Evolutionary conservation across 2,888 invertebrate genomes (phyloP), one percentile per base, ranked within the genome.

Genomic region (Parnassius apollo): DNA sequence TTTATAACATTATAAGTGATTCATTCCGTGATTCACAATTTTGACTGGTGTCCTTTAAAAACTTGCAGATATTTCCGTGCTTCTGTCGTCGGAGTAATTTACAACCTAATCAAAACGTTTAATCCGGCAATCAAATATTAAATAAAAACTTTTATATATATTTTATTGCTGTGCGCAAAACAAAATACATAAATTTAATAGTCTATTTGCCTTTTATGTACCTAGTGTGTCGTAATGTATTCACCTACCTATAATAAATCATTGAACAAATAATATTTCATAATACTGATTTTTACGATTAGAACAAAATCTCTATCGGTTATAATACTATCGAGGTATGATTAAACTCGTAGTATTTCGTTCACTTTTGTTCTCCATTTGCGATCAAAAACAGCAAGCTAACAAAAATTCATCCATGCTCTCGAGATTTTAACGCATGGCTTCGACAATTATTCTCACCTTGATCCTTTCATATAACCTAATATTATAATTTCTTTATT

Each of bases 21-120:
- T 62, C 53, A 62, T 62, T 49, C 13, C 44, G 18, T 61, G 61
- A 62, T 62, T 54, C 53, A 62, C 50, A 58, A 58, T 54, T 54
- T 44, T 12, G 57, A 53, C 52, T 12, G 56, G n/a, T 57, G 50
- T 51, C 56, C 51, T 63, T 49, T 51, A 51, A 46, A 51, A 46
- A 42, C 22, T 46, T n/a, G 18, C 49, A 52, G 54, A 53, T 48
- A 57, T 10, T 44, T 62, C 57, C 22, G 42, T 22, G 42, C 44
- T 57, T 42, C 4, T 53, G 12, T 42, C 49, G 25, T 49, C 45
- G 54, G 49, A 22, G 49, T 58, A 42, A 60, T 60, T 62, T 62
- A 62, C 57, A 42, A 42, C 9, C 48, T 58, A 62, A 53, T 62
- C 49, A 54, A 53, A 62, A 53, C 58, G 54, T 58, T 58, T 54